Conservation (phyloP, 2,113 vertebrate species). For the Rhinogobius similis region DNA sequence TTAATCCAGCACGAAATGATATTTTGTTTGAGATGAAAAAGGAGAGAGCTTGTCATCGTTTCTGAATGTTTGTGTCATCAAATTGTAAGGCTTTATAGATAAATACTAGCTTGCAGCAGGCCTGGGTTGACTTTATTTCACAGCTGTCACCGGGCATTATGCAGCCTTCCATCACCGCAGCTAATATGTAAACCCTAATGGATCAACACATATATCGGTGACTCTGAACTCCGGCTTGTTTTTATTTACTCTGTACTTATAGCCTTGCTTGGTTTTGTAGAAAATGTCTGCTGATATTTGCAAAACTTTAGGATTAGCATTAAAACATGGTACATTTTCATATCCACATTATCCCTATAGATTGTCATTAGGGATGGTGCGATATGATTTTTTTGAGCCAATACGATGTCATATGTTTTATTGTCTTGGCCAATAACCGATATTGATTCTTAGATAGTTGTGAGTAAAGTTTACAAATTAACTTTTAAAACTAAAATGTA, state of each 20-base stretch:
- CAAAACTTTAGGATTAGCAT: not conserved
- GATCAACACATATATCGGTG: constrained; percentile 39
- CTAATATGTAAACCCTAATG: constrained; percentile 48
- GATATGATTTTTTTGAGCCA: too few species aligned
- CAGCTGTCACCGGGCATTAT: constrained; percentile 72
- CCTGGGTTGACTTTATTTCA: constrained; percentile 69
- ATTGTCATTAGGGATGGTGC: too few species aligned
- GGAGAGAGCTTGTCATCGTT: constrained; percentile 64
- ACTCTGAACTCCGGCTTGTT: not conserved
- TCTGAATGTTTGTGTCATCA: constrained; percentile 71
- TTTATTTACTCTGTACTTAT: not conserved
- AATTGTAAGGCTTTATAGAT: constrained; percentile 69
- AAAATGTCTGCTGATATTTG: not conserved
- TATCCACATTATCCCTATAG: too few species aligned
- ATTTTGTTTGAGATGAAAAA: constrained; percentile 70
- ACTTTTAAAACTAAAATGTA: too few species aligned
- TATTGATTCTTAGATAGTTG: too few species aligned
- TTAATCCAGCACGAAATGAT: constrained; percentile 80
- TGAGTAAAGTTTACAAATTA: too few species aligned
- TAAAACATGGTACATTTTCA: too few species aligned
- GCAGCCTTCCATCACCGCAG: constrained; percentile 47
- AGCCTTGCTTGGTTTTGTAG: not conserved
- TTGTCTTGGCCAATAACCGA: too few species aligned
- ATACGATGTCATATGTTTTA: too few species aligned
- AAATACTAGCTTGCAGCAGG: constrained; percentile 70